Evolutionary conservation across 2,888 invertebrate species (phyloP).

Genomic region (Stenoptilia bipunctidactyla): DNA sequence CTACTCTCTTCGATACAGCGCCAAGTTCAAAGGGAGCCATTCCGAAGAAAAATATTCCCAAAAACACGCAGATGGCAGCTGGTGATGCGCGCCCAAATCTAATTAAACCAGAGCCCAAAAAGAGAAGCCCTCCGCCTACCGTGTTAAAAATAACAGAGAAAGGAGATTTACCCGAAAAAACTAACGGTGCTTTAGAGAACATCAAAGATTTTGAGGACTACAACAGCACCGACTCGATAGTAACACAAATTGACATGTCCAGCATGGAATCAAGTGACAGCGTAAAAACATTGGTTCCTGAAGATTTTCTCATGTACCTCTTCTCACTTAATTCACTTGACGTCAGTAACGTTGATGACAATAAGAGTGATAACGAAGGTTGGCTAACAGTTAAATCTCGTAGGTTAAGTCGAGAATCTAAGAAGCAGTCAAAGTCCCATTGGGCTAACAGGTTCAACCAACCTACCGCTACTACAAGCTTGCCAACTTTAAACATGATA

Average conservation of each 20-base stretch:
- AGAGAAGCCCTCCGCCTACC: conserved; percentile 36
- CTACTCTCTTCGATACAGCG: conserved; percentile 48
- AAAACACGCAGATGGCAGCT: conserved; percentile 32
- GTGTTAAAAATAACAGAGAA: conserved; percentile 45
- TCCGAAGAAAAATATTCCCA: conserved; percentile 30
- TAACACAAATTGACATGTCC: conserved; percentile 51
- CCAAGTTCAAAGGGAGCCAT: conserved; percentile 23
- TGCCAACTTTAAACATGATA: conserved; percentile 78
- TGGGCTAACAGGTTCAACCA: conserved; percentile 85
- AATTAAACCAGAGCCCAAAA: conserved; percentile 37
- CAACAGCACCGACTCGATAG: conserved; percentile 71
- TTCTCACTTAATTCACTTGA: conserved; percentile 57
- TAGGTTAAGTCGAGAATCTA: conserved; percentile 68
- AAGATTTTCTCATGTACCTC: conserved; percentile 30
- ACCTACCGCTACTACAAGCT: conserved; percentile 85
- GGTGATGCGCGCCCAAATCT: conserved; percentile 37
- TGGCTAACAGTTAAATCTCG: conserved; percentile 92
- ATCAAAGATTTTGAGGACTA: conserved; percentile 50
- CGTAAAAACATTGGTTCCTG: conserved; percentile 59
- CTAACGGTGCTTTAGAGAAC: conserved; percentile 31
- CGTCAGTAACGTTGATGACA: conserved; percentile 51
- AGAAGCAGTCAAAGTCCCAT: conserved; percentile 74
- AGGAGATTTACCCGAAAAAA: conserved; percentile 34
- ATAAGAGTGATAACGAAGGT: conserved; percentile 74
- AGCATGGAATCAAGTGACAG: conserved; percentile 64